phyloP scores from a whole-genome alignment of 2,797 vertebrate species.

The Acanthiza pusilla region DNA sequence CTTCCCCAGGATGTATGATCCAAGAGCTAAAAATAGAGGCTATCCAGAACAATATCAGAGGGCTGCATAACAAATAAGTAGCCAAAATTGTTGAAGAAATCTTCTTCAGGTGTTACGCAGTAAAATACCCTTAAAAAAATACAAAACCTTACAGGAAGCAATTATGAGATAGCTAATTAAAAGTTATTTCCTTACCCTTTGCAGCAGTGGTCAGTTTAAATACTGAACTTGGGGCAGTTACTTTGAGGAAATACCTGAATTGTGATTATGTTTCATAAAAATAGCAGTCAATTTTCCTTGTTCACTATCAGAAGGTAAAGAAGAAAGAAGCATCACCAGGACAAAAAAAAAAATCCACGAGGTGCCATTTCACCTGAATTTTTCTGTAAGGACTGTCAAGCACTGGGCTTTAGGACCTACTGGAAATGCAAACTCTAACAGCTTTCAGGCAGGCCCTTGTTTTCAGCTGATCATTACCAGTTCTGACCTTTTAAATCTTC shows the following conservation, averaged over 20 bases:
- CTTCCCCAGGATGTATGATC: background rate
- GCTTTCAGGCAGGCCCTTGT: conserved; percentile 29
- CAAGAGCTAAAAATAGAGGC: conserved; percentile 7
- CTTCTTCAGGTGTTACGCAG: background rate
- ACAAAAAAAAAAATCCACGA: background rate
- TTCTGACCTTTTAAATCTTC: conserved; percentile 65
- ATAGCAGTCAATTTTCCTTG: background rate
- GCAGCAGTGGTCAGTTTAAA: background rate
- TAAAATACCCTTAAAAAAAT: background rate
- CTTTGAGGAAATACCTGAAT: background rate
- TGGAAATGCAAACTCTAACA: conserved; percentile 6
- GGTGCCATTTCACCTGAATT: background rate
- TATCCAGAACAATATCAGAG: background rate
- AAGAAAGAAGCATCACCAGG: background rate
- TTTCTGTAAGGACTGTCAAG: background rate
- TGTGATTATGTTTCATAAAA: background rate
- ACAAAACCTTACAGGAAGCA: background rate
- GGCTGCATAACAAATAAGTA: background rate
- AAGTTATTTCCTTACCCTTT: background rate
- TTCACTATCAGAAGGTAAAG: background rate
- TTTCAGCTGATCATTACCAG: conserved; percentile 58
- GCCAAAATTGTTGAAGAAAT: background rate
- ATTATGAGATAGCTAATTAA: background rate
- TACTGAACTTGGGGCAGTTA: background rate
- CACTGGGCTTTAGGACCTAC: background rate